These are phyloP conservation scores for Serranochromis macrocephalus DNA, from an alignment of 2,113 vertebrate species.

Conservation along the genomic window DNA sequence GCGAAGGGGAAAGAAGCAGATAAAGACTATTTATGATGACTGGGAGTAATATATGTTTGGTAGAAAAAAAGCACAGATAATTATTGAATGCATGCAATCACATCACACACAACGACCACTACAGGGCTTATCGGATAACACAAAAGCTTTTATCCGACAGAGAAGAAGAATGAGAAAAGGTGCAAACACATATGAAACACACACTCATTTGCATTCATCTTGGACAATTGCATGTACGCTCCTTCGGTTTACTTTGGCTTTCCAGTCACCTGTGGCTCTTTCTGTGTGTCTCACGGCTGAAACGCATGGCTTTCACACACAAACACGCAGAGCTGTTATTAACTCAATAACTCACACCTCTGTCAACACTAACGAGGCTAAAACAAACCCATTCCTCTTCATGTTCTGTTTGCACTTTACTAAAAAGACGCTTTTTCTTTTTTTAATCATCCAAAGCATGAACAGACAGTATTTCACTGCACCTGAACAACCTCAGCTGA, in stretches of 20 bases:
- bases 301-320: background rate
- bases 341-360: slow-evolving; percentile 53
- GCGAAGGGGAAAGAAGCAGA: slow-evolving; percentile 21
- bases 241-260: background rate
- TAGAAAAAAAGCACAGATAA: background rate
- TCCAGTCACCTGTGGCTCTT: slow-evolving; percentile 16
- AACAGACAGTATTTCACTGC: background rate
- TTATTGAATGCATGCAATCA: background rate
- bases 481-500: slow-evolving; percentile 19
- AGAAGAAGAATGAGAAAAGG: background rate
- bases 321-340: slow-evolving; percentile 26
- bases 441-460: background rate
- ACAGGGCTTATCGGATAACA: slow-evolving; percentile 2
- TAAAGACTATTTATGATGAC: slow-evolving; percentile 60
- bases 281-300: background rate
- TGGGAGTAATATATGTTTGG: slow-evolving; percentile 31
- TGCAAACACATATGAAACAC: background rate
- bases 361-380: slow-evolving; percentile 39
- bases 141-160: background rate
- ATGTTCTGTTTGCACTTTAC: slow-evolving; percentile 26
- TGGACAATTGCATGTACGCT: background rate
- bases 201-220: background rate
- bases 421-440: background rate
- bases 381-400: slow-evolving; percentile 40
- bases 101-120: background rate